Evolutionary conservation across 2,113 vertebrate species (phyloP), one percentile per base, ranked within the genome.

Genomic region (Trichomycterus rosablanca): DNA sequence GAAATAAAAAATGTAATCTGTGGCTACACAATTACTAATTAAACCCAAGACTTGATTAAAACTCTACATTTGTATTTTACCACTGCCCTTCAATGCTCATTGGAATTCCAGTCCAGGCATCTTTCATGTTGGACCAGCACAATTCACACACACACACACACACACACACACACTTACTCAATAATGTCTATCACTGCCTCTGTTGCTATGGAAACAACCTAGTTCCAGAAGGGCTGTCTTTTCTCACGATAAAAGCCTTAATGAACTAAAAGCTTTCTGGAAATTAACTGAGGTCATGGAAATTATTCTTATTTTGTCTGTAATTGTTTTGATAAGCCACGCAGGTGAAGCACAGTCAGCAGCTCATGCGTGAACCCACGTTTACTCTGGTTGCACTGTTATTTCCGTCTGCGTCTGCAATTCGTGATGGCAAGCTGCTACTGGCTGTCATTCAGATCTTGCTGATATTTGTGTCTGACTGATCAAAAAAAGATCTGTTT

Each of bases 191-290:
- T 88, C 84, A 87, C 76, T 77, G 75, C 68, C 71, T 67, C 46
- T 60, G 81, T 89, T 46, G 56, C 78, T 83, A 88, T 88, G 81
- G 87, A 78, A 88, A 89, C 87, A 87, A 88, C 87, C 86, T 82
- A 87, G 79, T 87, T 89, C 77, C 72, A 65, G 76, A 70, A 50
- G 55, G 68, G 66, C 76, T 61, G 63, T 70, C 62, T 75, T 66
- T 56, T 56, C 48, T 75, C 80, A 66, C 52, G 23, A 42, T 66
- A 69, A 71, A 80, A 70, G 72, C 81, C 52, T 72, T 81, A 79
- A 80, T 70, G 66, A 74, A 57, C 28, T 62, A 44, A 22, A 53
- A 10, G 14, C 10, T 18, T 12, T 61, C 32, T n/a, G n/a, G n/a
- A n/a, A n/a, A n/a, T n/a, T n/a, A n/a, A n/a, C n/a, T n/a, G n/a